Conservation (phyloP, 2,888 invertebrate genomes). For the Dryobota labecula region DNA sequence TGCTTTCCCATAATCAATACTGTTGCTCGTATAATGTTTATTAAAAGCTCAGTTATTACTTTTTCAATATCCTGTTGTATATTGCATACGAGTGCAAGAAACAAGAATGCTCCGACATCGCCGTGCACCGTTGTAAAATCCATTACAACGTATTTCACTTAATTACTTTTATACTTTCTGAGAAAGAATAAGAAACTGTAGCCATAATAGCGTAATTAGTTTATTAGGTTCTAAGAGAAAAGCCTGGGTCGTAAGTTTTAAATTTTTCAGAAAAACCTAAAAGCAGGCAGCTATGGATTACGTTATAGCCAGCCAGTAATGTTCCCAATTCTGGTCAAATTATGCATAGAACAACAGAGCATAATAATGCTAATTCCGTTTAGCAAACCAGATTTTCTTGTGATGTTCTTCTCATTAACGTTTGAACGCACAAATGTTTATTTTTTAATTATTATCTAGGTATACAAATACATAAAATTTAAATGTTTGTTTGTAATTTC, state of each 20-base stretch:
- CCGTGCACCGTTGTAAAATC: slow-evolving; percentile 11
- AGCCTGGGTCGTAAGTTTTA: background rate
- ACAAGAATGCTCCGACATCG: slow-evolving; percentile 13
- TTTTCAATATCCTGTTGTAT: slow-evolving; percentile 37
- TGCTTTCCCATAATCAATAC: background rate
- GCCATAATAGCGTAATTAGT: background rate
- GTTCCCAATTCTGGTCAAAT: background rate
- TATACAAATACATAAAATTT: no score
- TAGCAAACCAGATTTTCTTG: background rate
- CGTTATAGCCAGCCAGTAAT: background rate
- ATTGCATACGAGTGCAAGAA: slow-evolving; percentile 18
- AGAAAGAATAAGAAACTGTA: slow-evolving; percentile 1
- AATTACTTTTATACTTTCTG: slow-evolving; percentile 31
- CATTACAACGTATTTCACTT: slow-evolving; percentile 9
- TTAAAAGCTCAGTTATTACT: slow-evolving; percentile 36
- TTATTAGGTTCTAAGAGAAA: background rate
- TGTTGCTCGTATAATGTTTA: slow-evolving; percentile 7
- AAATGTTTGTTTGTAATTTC: no score
- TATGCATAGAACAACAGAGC: background rate
- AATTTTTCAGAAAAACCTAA: background rate
- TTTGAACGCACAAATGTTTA: background rate
- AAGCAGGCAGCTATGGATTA: background rate
- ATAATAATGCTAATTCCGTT: background rate
- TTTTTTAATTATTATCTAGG: no score
- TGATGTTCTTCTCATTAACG: background rate